Conservation (phyloP, 2,113 vertebrate genomes). For the Ondatra zibethicus region DNA sequence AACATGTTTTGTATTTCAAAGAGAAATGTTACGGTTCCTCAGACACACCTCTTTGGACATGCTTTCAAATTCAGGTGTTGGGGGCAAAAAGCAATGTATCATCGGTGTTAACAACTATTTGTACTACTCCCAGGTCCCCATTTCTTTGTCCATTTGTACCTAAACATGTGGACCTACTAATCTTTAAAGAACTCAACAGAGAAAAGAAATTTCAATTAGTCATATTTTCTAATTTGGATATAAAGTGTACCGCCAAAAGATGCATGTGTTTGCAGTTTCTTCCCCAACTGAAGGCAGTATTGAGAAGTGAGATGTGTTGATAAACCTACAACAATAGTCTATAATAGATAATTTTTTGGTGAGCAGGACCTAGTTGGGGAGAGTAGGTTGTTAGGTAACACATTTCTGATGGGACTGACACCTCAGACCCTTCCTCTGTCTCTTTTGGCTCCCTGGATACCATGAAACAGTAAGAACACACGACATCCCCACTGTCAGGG, state of each 20-base stretch:
- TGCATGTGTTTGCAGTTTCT: not conserved
- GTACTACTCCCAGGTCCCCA: not conserved
- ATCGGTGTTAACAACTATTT: not conserved
- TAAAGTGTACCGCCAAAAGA: not conserved
- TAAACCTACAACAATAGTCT: not conserved
- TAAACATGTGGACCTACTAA: not conserved
- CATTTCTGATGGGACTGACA: too few relatives aligned
- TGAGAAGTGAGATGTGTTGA: not conserved
- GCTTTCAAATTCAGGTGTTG: not conserved
- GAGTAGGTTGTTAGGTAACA: too few relatives aligned
- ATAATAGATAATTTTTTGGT: too few relatives aligned
- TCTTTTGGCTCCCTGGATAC: not conserved
- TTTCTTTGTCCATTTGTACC: not conserved
- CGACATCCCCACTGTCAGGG: too few relatives aligned
- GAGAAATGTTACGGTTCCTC: not conserved
- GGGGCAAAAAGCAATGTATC: not conserved
- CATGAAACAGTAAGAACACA: too few relatives aligned
- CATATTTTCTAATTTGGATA: not conserved
- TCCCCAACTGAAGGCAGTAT: not conserved
- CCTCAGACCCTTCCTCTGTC: not conserved
- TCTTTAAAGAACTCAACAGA: not conserved
- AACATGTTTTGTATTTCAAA: not conserved
- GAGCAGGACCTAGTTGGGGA: not conserved
- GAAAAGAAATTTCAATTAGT: not conserved
- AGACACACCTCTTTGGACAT: not conserved